These are phyloP conservation scores for Megaceryle torquata DNA, from an alignment of 2,113 vertebrate genomes.

Conservation along the genomic window DNA sequence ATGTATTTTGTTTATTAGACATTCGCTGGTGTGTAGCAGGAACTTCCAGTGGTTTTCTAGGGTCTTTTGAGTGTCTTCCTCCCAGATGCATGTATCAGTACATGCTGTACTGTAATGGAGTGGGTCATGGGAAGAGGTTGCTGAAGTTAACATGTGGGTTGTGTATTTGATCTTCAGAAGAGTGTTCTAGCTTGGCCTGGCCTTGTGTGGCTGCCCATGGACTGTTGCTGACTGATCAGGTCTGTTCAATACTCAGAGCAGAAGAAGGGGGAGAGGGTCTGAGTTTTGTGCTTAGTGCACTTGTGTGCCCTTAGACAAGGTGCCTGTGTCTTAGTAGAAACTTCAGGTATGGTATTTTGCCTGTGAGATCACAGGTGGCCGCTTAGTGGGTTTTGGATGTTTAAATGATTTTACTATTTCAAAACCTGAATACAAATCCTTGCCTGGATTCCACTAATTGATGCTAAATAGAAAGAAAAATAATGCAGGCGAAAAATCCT, in stretches of 20 bases:
- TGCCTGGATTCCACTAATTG: constrained; percentile 8
- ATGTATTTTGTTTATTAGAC: background rate
- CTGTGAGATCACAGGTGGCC: background rate
- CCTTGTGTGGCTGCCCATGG: background rate
- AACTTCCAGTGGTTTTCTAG: background rate
- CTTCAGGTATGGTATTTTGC: background rate
- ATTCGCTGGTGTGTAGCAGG: background rate
- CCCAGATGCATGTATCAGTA: background rate
- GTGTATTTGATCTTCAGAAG: background rate
- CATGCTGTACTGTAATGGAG: fast-evolving
- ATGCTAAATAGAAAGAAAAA: constrained; percentile 56
- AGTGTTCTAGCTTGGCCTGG: background rate
- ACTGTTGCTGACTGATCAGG: background rate
- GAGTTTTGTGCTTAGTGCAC: background rate
- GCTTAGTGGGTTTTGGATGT: background rate
- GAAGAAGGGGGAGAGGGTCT: background rate
- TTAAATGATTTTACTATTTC: no score
- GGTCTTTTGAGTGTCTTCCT: background rate
- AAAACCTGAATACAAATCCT: background rate
- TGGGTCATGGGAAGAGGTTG: background rate
- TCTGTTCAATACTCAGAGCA: background rate
- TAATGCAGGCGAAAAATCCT: background rate
- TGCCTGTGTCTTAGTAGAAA: background rate
- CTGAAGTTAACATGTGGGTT: fast-evolving
- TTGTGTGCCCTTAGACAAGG: background rate